Evolutionary conservation across 2,888 invertebrate species (phyloP).

Genomic region (Keiferia lycopersicella): DNA sequence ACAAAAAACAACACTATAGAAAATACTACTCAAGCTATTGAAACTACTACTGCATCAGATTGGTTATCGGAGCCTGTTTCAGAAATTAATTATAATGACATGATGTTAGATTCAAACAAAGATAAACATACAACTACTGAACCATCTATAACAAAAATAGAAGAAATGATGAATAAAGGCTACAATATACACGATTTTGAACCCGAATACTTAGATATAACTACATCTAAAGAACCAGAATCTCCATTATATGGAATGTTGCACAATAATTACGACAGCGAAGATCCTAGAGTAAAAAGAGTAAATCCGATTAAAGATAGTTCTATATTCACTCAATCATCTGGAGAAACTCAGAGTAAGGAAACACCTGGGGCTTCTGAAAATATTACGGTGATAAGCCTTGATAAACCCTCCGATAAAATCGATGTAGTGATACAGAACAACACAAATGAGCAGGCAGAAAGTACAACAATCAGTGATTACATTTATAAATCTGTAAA

Average conservation of each 20-base stretch:
- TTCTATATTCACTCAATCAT: neutral
- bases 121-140: slow-evolving; percentile 55
- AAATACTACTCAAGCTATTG: slow-evolving; percentile 35
- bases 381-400: neutral
- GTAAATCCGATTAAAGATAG: slow-evolving; percentile 45
- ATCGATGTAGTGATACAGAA: neutral
- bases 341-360: neutral
- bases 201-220: slow-evolving; percentile 68
- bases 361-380: neutral
- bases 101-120: slow-evolving; percentile 48
- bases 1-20: slow-evolving; percentile 27
- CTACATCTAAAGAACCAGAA: slow-evolving; percentile 52
- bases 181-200: slow-evolving; percentile 64
- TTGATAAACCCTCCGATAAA: neutral
- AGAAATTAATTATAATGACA: slow-evolving; percentile 59
- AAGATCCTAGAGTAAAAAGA: slow-evolving; percentile 63
- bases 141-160: slow-evolving; percentile 48
- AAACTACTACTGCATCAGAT: slow-evolving; percentile 46
- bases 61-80: slow-evolving; percentile 67
- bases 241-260: slow-evolving; percentile 60
- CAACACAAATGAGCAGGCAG: slow-evolving; percentile 36
- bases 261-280: slow-evolving; percentile 61
- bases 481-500: slow-evolving; percentile 64
- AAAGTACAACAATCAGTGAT: slow-evolving; percentile 63
- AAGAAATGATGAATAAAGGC: slow-evolving; percentile 55